phyloP scores from a whole-genome alignment of 2,113 vertebrate species.

The Gnathochromis pfefferi region DNA sequence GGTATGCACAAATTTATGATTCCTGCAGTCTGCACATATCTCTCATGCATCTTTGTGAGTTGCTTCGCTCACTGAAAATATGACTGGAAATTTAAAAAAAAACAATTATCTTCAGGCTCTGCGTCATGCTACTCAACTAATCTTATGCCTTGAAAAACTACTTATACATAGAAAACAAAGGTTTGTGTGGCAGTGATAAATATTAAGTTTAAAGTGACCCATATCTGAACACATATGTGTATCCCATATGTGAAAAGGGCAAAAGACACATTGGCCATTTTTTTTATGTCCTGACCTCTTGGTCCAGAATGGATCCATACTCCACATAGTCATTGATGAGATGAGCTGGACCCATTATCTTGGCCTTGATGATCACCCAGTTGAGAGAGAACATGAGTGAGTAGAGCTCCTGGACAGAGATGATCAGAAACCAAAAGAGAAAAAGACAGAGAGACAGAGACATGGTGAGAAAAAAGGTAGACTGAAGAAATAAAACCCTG shows the following conservation, averaged over 20 bases:
- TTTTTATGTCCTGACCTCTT: conserved; percentile 77
- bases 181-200: not conserved
- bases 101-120: not conserved
- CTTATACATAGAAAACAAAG: not conserved
- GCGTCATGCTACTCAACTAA: not conserved
- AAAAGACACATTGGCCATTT: not conserved
- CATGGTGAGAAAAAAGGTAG: not conserved
- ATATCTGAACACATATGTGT: not conserved
- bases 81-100: not conserved
- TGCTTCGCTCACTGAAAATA: not conserved
- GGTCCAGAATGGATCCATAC: conserved; percentile 81
- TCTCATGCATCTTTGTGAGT: not conserved
- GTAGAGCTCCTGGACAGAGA: conserved; percentile 76
- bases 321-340: conserved; percentile 93
- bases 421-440: not conserved
- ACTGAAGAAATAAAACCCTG: not conserved
- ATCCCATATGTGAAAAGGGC: not conserved
- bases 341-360: conserved; percentile 84
- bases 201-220: not conserved
- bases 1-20: not conserved
- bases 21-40: not conserved
- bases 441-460: not conserved
- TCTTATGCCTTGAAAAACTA: not conserved
- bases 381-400: conserved; percentile 90
- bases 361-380: conserved; percentile 89